Evolutionary conservation across 2,888 invertebrate species (phyloP).

Genomic region (Eremobia ochroleuca): DNA sequence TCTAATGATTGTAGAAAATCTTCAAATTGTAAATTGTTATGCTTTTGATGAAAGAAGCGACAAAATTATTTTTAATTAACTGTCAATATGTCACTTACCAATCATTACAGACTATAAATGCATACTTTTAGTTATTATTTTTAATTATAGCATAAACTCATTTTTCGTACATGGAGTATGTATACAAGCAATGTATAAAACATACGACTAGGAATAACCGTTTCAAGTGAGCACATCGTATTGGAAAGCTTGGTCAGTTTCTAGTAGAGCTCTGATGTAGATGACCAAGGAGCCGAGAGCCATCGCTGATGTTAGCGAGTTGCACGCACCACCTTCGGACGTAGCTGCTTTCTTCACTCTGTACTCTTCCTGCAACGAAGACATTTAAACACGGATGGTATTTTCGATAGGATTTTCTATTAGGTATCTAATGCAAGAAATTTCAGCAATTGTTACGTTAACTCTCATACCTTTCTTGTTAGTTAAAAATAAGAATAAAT

Average conservation of each 20-base stretch:
- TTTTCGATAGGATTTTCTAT: not conserved
- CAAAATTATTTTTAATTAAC: not conserved
- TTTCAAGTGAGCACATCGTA: conserved; percentile 82
- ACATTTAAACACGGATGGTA: not conserved
- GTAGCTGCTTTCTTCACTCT: conserved; percentile 84
- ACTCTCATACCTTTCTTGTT: not conserved
- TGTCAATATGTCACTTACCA: conserved; percentile 1
- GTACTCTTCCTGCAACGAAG: conserved; percentile 81
- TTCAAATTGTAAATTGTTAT: not conserved
- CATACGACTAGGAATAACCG: not conserved
- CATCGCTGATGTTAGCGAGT: conserved; percentile 87
- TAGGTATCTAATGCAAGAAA: not conserved
- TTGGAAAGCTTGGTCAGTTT: conserved; percentile 88
- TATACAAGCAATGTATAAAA: conserved; percentile 12
- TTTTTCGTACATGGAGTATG: conserved; percentile 15
- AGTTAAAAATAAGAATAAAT: not conserved
- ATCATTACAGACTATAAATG: conserved; percentile 12
- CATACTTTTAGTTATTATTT: conserved; percentile 9
- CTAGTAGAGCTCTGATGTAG: conserved; percentile 84
- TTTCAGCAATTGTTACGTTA: not conserved
- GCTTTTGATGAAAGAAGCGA: not conserved
- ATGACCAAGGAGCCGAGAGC: conserved; percentile 84
- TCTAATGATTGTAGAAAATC: not conserved
- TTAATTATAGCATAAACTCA: conserved; percentile 18
- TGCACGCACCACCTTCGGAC: conserved; percentile 85